These are phyloP conservation scores for Fistularia commersonii DNA, from an alignment of 2,797 vertebrate genomes.

Conservation along the genomic window DNA sequence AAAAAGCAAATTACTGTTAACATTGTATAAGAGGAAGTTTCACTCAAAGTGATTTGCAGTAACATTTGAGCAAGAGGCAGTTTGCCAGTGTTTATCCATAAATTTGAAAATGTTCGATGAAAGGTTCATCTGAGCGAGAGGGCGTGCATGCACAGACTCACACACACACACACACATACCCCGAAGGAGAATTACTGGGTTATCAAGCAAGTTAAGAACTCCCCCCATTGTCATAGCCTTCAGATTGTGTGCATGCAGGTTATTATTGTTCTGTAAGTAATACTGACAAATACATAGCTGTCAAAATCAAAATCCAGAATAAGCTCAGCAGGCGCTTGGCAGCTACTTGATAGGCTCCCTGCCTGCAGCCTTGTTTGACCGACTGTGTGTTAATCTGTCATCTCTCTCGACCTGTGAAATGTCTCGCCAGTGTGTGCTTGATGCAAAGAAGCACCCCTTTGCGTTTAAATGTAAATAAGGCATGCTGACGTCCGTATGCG, in stretches of 20 bases:
- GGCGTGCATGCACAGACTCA: no score
- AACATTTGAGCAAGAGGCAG: no score
- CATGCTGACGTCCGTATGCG: neutral
- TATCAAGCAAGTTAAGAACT: slow-evolving; percentile 6
- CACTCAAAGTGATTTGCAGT: no score
- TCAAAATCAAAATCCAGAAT: slow-evolving; percentile 42
- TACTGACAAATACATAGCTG: slow-evolving; percentile 45
- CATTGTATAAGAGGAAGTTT: no score
- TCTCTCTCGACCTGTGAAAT: slow-evolving; percentile 10
- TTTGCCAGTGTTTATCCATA: no score
- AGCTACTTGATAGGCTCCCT: slow-evolving; percentile 25
- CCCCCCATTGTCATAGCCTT: slow-evolving; percentile 7
- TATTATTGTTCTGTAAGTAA: slow-evolving; percentile 40
- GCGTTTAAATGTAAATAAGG: neutral
- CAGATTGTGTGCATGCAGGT: slow-evolving; percentile 13
- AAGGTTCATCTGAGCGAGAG: no score
- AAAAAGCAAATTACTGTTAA: no score
- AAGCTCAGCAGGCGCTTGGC: slow-evolving; percentile 28
- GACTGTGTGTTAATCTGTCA: slow-evolving; percentile 14
- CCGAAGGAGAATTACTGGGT: no score
- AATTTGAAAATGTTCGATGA: no score
- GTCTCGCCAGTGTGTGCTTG: slow-evolving; percentile 25
- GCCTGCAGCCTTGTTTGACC: slow-evolving; percentile 58
- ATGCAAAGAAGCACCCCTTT: slow-evolving; percentile 12
- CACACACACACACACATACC: no score